These are phyloP conservation scores for Colostygia pectinataria DNA, from an alignment of 2,888 invertebrate genomes.

Conservation along the genomic window DNA sequence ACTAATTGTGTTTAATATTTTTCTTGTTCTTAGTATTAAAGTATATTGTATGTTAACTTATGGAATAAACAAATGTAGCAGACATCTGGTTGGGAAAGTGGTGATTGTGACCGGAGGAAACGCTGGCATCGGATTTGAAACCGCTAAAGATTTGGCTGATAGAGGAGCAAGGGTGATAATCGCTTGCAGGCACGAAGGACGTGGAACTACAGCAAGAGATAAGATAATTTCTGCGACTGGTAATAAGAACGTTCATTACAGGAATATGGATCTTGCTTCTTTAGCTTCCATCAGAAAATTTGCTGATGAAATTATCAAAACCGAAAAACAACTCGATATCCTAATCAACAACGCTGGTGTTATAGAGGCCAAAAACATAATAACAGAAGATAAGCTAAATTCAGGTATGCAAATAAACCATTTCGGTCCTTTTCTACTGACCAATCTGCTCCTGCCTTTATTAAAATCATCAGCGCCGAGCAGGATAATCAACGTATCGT, in stretches of 20 bases:
- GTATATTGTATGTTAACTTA: constrained; percentile 48
- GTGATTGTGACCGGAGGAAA: constrained; percentile 93
- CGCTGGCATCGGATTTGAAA: constrained; percentile 90
- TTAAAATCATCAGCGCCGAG: constrained; percentile 63
- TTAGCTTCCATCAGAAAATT: constrained; percentile 83
- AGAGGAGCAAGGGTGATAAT: constrained; percentile 90
- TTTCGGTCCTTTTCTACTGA: constrained; percentile 86
- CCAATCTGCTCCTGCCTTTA: constrained; percentile 81
- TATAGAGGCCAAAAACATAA: constrained; percentile 56
- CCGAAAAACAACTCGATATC: constrained; percentile 80
- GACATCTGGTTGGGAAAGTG: constrained; percentile 88
- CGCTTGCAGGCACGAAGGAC: constrained; percentile 88
- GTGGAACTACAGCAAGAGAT: constrained; percentile 81
- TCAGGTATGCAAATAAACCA: constrained; percentile 82
- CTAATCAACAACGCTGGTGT: constrained; percentile 85
- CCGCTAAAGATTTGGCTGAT: constrained; percentile 87
- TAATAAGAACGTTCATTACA: constrained; percentile 60
- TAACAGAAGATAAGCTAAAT: constrained; percentile 84
- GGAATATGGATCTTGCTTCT: constrained; percentile 76
- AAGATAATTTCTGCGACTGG: constrained; percentile 49
- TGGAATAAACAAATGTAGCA: constrained; percentile 55
- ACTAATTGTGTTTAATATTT: constrained; percentile 36
- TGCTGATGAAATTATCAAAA: constrained; percentile 78
- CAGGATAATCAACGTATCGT: constrained; percentile 66
- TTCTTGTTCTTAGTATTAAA: constrained; percentile 32